Base-by-base conservation (phyloP, 2,888 invertebrate genomes). In the Leptinotarsa tumamoca region DNA sequence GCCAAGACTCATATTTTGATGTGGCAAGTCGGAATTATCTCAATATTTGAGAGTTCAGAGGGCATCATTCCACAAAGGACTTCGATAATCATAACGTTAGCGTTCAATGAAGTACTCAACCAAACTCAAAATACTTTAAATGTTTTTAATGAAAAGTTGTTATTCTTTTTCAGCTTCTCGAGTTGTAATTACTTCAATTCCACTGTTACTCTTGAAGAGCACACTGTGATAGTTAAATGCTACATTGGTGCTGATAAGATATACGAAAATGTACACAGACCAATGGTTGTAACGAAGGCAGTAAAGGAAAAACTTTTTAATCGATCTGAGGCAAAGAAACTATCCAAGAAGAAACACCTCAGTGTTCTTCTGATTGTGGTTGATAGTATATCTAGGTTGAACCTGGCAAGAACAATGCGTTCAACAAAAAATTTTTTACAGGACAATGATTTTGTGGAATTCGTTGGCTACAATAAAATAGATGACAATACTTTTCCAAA, bases 401-500 rank as follows among this genome's bases (percentile, higher is more conserved):
- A 96, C 85, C 91, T 95, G 73, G 90, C 92, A 23, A 90, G 95
- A 70, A 92, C 94, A 13, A 93, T 97, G 92, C 93, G 94, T 0
- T 90, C 91, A 83, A 96, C 96, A 0, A 89, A 91, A 1, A 88
- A 90, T 18, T 93, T 92, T 85, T 89, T 97, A 52, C 89, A 92
- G 67, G 90, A 92, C 23, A 92, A 82, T 68, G 79, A 79, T n/a
- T 88, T 88, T 83, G 76, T 85, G 17, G 88, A 88, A 80, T 83
- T 87, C 61, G 80, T 80, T 68, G 87, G 86, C 1, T 88, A 88
- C 75, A 91, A 91, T 80, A 91, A 95, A 92, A 92, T 95, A 78
- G 96, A 93, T 10, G 97, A 97, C 84, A 97, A 97, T 84, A 97
- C 97, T 0, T 96, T 95, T 85, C 96, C 97, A 0, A 98, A 98